Conservation (phyloP, 1,140 invertebrate genomes). For the Ostrea denselamellosa region DNA sequence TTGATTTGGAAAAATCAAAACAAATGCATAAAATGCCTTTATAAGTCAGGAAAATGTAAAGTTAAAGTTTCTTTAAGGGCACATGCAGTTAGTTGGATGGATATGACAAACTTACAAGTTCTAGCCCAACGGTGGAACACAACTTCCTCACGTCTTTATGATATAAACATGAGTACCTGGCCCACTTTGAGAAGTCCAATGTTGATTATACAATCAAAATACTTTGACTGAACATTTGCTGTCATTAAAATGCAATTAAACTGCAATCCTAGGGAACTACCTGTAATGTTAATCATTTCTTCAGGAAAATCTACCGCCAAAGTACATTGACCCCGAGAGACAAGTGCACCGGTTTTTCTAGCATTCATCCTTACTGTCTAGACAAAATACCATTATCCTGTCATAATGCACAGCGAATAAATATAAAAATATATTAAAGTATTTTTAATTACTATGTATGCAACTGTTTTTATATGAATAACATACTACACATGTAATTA, state of each 20-base stretch:
- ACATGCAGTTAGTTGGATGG: no score
- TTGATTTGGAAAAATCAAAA: no score
- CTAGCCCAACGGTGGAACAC: no score
- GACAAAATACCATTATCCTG: not conserved
- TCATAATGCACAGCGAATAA: not conserved
- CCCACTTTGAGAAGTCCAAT: no score
- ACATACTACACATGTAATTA: not conserved
- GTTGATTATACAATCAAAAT: not conserved
- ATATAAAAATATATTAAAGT: not conserved
- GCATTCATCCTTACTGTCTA: not conserved
- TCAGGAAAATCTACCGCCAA: not conserved
- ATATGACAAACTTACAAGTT: no score
- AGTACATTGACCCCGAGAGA: not conserved
- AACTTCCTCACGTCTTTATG: no score
- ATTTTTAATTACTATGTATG: not conserved
- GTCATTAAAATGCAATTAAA: not conserved
- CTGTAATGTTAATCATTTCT: slow-evolving; percentile 5
- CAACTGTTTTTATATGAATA: not conserved
- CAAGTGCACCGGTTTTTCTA: not conserved
- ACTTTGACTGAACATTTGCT: not conserved
- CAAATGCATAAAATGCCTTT: no score
- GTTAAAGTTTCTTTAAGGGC: no score
- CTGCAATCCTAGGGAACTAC: not conserved
- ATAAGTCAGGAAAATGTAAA: no score
- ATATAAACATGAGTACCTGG: no score